A percentile compares a stretch with the other conserved stretches of the same genome.
Conservation (phyloP, 1,140 invertebrate genomes). For the Dendrolimus kikuchii region DNA sequence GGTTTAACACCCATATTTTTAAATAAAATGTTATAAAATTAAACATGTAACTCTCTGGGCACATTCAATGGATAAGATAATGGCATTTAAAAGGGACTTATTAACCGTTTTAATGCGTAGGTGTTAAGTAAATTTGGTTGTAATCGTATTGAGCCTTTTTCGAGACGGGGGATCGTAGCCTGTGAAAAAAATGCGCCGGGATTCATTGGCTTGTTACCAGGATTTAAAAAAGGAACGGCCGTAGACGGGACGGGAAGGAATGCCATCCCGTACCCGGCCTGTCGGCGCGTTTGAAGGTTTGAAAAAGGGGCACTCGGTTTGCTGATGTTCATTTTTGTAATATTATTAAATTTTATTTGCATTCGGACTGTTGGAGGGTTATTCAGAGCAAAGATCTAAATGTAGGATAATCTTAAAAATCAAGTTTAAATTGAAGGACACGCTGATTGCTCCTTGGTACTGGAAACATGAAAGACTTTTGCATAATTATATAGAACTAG, state of each 20-base stretch:
- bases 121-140: conserved; percentile 71
- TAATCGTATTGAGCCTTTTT: conserved; percentile 66
- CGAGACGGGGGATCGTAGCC: conserved; percentile 26
- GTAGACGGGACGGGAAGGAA: conserved; percentile 43
- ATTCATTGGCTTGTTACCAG: conserved; percentile 70
- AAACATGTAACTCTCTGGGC: conserved; percentile 10
- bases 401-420: too few relatives aligned
- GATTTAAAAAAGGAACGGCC: conserved; percentile 60
- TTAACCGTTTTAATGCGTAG: conserved; percentile 60
- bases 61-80: conserved; percentile 44
- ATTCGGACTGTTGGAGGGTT: conserved; percentile 8
- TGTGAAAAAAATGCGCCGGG: conserved; percentile 57
- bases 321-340: conserved; percentile 56
- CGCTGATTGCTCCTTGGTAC: too few relatives aligned
- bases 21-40: too few relatives aligned
- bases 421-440: too few relatives aligned
- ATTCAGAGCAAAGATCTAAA: background rate
- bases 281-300: conserved; percentile 48
- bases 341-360: conserved; percentile 26
- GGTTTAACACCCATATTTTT: too few relatives aligned
- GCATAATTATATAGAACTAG: too few relatives aligned
- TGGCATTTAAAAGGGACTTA: conserved; percentile 55
- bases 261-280: conserved; percentile 28
- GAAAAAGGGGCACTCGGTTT: conserved; percentile 35
- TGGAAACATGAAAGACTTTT: too few relatives aligned